phyloP scores from a whole-genome alignment of 2,113 vertebrate genomes.

The Hydrolagus affinis region DNA sequence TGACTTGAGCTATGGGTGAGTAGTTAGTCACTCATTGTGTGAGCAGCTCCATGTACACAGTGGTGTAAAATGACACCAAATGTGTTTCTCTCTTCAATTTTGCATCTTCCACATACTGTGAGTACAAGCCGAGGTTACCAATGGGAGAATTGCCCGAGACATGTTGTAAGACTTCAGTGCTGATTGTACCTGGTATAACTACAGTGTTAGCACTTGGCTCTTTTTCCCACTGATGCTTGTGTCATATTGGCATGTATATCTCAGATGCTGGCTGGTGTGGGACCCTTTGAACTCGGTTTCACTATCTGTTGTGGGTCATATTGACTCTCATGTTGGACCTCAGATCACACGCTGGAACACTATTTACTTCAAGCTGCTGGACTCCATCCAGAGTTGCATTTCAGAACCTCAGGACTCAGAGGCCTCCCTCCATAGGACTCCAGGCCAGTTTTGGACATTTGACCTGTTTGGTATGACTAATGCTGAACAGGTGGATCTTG shows the following conservation, averaged over 20 bases:
- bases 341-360: neutral
- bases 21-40: neutral
- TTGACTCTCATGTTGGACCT: neutral
- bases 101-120: neutral
- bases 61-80: no score
- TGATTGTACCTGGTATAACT: no score
- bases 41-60: no score
- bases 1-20: neutral
- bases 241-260: no score
- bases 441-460: neutral
- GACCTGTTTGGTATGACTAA: neutral
- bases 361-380: neutral
- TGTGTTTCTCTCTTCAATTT: neutral
- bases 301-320: neutral
- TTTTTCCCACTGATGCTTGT: no score
- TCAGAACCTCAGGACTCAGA: neutral
- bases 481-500: neutral
- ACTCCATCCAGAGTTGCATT: neutral
- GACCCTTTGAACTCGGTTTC: no score
- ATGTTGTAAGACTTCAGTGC: no score
- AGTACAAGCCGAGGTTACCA: constrained; percentile 11
- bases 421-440: neutral
- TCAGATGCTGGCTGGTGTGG: no score
- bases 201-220: no score
- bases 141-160: neutral